Evolutionary conservation across 2,888 invertebrate species (phyloP).

Genomic region (Tipula helvola): DNA sequence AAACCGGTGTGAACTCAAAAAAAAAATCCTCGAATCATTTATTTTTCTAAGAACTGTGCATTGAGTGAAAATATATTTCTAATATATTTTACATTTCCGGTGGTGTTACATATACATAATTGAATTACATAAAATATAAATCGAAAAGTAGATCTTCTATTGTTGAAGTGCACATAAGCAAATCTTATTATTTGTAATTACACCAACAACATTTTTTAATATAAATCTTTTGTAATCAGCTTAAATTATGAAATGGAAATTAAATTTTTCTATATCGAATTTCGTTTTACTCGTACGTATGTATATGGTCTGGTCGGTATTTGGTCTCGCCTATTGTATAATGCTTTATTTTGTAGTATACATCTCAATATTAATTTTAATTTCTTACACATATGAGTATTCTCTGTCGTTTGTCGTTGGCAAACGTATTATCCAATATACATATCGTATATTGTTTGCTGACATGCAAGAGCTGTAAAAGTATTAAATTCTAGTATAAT

Average conservation of each 20-base stretch:
- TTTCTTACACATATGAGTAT: not conserved
- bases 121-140: not conserved
- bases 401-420: not conserved
- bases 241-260: not conserved
- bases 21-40: no score
- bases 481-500: not conserved
- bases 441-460: not conserved
- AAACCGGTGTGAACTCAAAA: no score
- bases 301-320: not conserved
- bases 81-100: not conserved
- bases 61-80: no score
- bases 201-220: not conserved
- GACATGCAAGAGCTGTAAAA: not conserved
- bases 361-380: not conserved
- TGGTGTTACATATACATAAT: not conserved
- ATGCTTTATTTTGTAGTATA: not conserved
- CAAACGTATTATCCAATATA: not conserved
- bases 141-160: not conserved
- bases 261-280: not conserved
- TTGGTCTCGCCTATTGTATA: not conserved
- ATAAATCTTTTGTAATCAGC: not conserved
- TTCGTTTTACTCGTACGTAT: not conserved
- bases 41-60: no score
- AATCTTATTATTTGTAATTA: not conserved
- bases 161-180: not conserved